Evolutionary conservation across 1,140 invertebrate genomes (phyloP), one percentile per base, ranked within the genome.

Genomic region (Drosophila neocordata): DNA sequence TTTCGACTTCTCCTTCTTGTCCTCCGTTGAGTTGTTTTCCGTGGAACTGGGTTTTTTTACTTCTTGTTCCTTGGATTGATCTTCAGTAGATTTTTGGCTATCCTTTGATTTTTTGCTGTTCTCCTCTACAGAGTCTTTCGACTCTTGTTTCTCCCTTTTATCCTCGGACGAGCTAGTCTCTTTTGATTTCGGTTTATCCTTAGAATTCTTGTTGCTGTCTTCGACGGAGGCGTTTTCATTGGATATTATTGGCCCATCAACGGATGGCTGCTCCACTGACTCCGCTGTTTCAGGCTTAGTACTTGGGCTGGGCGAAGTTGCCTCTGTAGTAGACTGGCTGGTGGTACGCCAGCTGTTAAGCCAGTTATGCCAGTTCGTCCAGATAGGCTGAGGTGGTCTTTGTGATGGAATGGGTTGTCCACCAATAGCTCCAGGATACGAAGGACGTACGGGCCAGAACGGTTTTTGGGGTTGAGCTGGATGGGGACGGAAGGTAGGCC

Each of bases 141-240:
- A 15, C 41, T 84, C 76, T 27, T 77, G 79, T 4, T 72, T 65
- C 31, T 82, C 74, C 38, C 81, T 60, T 59, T 84, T 48, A 18
- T 48, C 80, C 41, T 84, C 75, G 34, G 75, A 76, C 31, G 75
- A 77, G 31, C 41, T 48, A 6, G 79, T 81, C 38, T 84, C 76
- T 2, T 6, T 8, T 6, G 71, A 61, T 27, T 75, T 75, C 7
- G 77, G 77, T 48, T 79, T 79, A 6, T 69, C 69, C 69, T 79
- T 79, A 0, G 61, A 24, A 5, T 34, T 61, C 34, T 82, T 83
- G 20, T 53, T 75, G 66, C 15, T 78, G 7, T 90, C 66, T 66
- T 90, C 88, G 2, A 79, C 73, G 2, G 89, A 90, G 13, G 80
- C 73, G 48, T 90, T 79, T 57, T 90, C 84, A 20, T 69, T 85